Base-by-base conservation (phyloP, 2,888 invertebrate genomes). In the Tiliacea citrago region DNA sequence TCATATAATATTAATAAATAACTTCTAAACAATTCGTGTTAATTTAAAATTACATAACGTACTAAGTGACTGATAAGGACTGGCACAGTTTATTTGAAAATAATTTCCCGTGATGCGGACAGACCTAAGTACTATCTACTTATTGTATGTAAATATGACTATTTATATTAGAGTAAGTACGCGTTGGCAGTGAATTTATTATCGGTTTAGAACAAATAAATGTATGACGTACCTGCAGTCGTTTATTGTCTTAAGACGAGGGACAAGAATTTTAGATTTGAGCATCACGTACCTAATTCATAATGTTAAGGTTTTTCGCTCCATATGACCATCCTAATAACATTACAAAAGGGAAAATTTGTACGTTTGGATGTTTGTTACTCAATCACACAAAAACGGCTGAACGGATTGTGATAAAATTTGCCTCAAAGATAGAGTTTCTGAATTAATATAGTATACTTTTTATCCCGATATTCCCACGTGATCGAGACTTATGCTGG, bases 101-200 rank as follows among this genome's bases (percentile, higher is more conserved):
- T 79, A 81, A 72, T 77, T 82, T 86, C 87, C 88, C 89, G 89
- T 87, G 86, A 87, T 75, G 63, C 62, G 67, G 24, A 45, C 47
- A 63, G 51, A 57, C 53, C 53, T 65, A 70, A 0, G 24, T 53
- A 61, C 18, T 66, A 71, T 60, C 49, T 66, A 63, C 62, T 62
- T 75, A 45, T 29, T 61, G 49, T 67, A 70, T 13, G 45, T 68
- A 67, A 42, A 13, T 58, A 45, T n/a, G 21, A 57, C 0, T 72
- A 55, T 57, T n/a, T 60, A 53, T 55, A 42, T 29, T 65, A 24
- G 58, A 35, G 67, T 66, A 55, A 49, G 29, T 69, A 71, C 47
- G 61, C 35, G 16, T 45, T 68, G 65, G 53, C 49, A 67, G 62
- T 68, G 63, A 70, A 73, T 73, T 70, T 73, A 39, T 67, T 73